Evolutionary conservation across 2,888 invertebrate genomes (phyloP).

Genomic region (Gnatocerus cornutus): DNA sequence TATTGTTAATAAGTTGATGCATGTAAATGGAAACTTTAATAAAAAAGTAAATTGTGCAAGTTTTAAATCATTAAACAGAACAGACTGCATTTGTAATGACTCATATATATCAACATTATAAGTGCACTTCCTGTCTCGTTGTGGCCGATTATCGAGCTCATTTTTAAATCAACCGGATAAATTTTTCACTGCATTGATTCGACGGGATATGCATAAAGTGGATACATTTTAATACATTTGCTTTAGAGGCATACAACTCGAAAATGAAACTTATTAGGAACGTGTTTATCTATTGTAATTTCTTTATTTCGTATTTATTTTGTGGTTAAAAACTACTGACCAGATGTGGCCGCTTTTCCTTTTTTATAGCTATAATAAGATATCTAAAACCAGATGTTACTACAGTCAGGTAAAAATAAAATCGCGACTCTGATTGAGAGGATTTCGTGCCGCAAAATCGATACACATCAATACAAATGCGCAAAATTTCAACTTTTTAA

Average conservation of each 20-base stretch:
- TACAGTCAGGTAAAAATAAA: slow-evolving; percentile 41
- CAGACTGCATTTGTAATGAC: slow-evolving; percentile 42
- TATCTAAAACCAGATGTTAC: slow-evolving; percentile 30
- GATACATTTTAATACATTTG: too few species aligned
- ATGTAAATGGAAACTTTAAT: slow-evolving; percentile 29
- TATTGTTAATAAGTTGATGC: slow-evolving; percentile 37
- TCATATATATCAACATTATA: slow-evolving; percentile 43
- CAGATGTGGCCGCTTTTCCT: slow-evolving; percentile 32
- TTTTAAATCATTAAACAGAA: slow-evolving; percentile 42
- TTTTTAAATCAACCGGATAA: slow-evolving; percentile 34
- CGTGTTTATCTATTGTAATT: slow-evolving; percentile 32
- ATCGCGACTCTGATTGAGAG: slow-evolving; percentile 16
- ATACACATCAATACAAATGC: too few species aligned
- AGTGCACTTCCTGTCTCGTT: slow-evolving; percentile 48
- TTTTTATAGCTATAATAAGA: slow-evolving; percentile 25
- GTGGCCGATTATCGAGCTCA: slow-evolving; percentile 43
- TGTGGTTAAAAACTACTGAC: slow-evolving; percentile 27
- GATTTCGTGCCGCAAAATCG: background rate
- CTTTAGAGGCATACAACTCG: slow-evolving; percentile 7
- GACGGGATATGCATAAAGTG: too few species aligned
- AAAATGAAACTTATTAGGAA: slow-evolving; percentile 27
- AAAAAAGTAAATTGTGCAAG: slow-evolving; percentile 34
- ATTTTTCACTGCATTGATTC: too few species aligned
- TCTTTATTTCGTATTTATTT: slow-evolving; percentile 30
- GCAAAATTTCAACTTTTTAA: too few species aligned